Evolutionary conservation across 30 jellyfish, hydroid and myxozoan species (phyloP), one percentile per base, ranked within the genome.

Genomic region (Haliclystus octoradiatus): DNA sequence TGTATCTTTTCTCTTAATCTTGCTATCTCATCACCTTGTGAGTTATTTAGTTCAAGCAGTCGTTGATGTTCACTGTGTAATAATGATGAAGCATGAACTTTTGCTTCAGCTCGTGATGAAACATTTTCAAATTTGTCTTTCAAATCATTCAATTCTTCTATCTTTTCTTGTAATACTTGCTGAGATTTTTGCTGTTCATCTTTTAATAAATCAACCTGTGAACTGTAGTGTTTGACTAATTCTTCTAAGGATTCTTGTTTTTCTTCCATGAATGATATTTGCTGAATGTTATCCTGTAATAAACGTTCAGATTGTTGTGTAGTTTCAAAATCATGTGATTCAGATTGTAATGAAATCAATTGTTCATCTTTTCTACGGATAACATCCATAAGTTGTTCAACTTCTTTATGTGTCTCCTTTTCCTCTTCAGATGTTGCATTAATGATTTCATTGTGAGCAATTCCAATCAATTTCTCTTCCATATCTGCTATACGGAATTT

Each of bases 1-100:
- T 73, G 85, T 63, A 53, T 71, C 51, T 75, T 34, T 34, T 81
- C 94, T 23, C 94, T 78, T 49, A 81, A 68, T 35, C 84, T 66
- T 34, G 94, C 94, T 27, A 81, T 81, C 47, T 81, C 94, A 15
- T 72, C 62, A 4, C 94, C 94, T 49, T 81, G 94, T 13, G 86
- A 71, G 50, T 73, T 65, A 50, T 81, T 81, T 52, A 81, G 50
- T 24, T 81, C 82, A 74, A 66, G 26, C 77, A 81, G 46, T 49
- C 67, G 72, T 35, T 72, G 86, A 66, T 81, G 94, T 62, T 81
- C 94, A 22, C 73, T 33, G 65, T 81, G 94, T 65, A 81, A 29
- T 14, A 81, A 77, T 12, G 81, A 33, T 31, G 94, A 81, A 23
- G 94, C 94, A 28, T 73, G 85, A 15, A 71, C 94, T 79, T 81